Conservation (phyloP, 64 coral and sea anemone species). For the Porites australiensis region DNA sequence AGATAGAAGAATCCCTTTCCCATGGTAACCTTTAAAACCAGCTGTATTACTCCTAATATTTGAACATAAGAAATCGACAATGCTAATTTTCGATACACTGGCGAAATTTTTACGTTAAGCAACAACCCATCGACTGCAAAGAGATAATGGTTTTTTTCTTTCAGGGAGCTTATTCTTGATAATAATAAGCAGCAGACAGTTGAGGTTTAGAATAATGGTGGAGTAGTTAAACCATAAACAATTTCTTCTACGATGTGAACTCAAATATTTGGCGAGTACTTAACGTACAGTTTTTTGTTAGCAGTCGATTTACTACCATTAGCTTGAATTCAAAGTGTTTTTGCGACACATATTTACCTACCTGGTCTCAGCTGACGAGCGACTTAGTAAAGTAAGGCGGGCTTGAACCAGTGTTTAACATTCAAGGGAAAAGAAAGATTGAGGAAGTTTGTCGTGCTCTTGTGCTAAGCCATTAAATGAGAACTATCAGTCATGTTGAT, state of each 20-base stretch:
- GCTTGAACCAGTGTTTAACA: neutral
- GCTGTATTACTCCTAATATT: neutral
- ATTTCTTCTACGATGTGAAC: too few species aligned
- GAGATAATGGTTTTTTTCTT: too few species aligned
- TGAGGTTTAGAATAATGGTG: too few species aligned
- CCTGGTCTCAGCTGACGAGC: neutral
- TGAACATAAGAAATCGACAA: neutral
- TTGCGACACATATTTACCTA: slow-evolving; percentile 7
- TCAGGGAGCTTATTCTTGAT: too few species aligned
- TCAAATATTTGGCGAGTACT: neutral
- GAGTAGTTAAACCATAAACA: too few species aligned
- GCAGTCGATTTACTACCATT: neutral
- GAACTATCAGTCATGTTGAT: neutral
- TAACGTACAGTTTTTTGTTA: neutral
- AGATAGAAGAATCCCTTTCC: neutral
- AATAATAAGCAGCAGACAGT: too few species aligned
- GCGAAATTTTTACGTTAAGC: too few species aligned
- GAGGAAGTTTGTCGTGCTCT: neutral
- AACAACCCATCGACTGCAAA: too few species aligned
- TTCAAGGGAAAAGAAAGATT: neutral
- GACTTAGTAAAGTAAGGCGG: neutral
- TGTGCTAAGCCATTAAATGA: neutral
- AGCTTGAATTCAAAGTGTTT: too few species aligned
- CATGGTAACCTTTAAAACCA: neutral
- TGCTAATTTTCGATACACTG: neutral